phyloP scores from a whole-genome alignment of 2,113 vertebrate species.

The Antechinus flavipes region DNA sequence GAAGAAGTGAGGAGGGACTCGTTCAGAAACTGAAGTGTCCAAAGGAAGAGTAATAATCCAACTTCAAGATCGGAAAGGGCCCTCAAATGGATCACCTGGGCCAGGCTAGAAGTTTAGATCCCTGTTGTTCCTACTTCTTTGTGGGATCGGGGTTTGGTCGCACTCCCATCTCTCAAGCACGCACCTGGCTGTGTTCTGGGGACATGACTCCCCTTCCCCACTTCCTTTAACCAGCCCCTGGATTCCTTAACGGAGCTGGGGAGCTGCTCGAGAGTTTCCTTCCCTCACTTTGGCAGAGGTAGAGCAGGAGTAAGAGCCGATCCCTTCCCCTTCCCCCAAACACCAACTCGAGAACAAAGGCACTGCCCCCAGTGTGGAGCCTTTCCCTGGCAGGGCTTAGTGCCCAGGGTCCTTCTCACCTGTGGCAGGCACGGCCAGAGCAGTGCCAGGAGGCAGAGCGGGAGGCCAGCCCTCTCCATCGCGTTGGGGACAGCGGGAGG shows the following conservation, averaged over 20 bases:
- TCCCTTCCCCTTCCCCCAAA: neutral
- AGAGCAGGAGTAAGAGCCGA: neutral
- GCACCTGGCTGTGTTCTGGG: neutral
- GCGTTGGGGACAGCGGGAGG: neutral
- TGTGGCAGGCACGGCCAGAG: neutral
- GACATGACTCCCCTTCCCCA: neutral
- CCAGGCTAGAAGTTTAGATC: neutral
- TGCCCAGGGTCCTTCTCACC: conserved; percentile 50
- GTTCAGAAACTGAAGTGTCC: neutral
- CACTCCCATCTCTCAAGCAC: neutral
- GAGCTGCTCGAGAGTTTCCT: neutral
- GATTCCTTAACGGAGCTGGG: neutral
- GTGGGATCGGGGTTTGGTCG: neutral
- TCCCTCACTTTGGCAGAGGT: neutral
- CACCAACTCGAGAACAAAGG: accelerated
- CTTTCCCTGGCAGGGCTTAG: neutral
- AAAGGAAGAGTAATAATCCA: neutral
- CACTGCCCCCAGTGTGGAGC: neutral
- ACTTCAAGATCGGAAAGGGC: neutral
- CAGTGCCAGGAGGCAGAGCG: conserved; percentile 21
- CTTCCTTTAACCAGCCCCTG: neutral
- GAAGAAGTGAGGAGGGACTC: neutral
- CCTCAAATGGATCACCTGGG: neutral
- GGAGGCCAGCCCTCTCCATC: neutral
- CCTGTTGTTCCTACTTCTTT: neutral